phyloP scores from a whole-genome alignment of 1,140 invertebrate genomes.

The Drosophila setifemur region DNA sequence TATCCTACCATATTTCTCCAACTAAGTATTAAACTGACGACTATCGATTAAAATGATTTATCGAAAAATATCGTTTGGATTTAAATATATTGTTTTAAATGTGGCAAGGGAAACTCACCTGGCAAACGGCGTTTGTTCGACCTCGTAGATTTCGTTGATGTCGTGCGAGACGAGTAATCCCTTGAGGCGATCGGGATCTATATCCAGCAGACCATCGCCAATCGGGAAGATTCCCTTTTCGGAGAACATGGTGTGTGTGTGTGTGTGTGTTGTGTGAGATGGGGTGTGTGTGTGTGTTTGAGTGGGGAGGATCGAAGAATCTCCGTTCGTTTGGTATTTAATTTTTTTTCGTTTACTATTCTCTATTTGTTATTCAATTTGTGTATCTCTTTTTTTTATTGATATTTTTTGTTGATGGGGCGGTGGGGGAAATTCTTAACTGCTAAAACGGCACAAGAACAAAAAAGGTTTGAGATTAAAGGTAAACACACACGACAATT shows the following conservation, averaged over 20 bases:
- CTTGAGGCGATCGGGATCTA: slow-evolving; percentile 85
- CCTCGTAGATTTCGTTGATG: slow-evolving; percentile 87
- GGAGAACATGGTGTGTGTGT: slow-evolving; percentile 72
- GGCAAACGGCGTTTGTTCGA: slow-evolving; percentile 88
- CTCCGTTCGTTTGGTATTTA: slow-evolving; percentile 17
- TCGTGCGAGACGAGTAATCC: slow-evolving; percentile 85
- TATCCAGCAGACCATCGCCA: slow-evolving; percentile 86
- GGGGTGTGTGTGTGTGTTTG: slow-evolving; percentile 23
- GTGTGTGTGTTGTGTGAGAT: slow-evolving; percentile 20
- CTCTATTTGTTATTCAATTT: slow-evolving; percentile 18
- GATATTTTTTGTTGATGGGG: background rate
- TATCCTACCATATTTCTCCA: no score
- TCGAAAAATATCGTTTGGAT: no score
- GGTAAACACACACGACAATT: slow-evolving; percentile 25
- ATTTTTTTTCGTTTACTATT: slow-evolving; percentile 28
- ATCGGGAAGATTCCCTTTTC: slow-evolving; percentile 82
- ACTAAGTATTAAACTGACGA: no score
- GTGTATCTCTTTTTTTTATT: slow-evolving; percentile 19
- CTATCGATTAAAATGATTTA: no score
- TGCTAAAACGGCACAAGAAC: slow-evolving; percentile 30
- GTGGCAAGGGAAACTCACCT: slow-evolving; percentile 85
- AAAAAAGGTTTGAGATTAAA: slow-evolving; percentile 25
- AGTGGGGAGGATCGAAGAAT: no score
- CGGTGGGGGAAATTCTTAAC: slow-evolving; percentile 9
- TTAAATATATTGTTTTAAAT: no score